Conservation (phyloP, 2,113 vertebrate species). For the Lathamus discolor region DNA sequence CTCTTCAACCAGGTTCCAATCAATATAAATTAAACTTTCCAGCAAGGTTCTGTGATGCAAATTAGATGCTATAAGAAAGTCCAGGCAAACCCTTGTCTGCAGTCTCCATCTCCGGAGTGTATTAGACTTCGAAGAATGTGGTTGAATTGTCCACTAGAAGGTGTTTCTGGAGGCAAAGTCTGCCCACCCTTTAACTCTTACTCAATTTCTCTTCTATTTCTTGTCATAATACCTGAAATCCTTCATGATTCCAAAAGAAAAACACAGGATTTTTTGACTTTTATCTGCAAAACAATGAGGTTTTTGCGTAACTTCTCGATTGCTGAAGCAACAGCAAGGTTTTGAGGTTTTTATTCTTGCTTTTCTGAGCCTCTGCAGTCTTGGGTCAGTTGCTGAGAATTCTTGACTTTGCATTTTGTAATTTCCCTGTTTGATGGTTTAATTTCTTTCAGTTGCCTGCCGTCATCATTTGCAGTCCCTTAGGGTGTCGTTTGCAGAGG, state of each 20-base stretch:
- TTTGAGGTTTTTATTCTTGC: conserved; percentile 1
- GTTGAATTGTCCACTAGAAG: background rate
- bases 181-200: background rate
- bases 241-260: background rate
- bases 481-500: background rate
- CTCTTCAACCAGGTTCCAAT: background rate
- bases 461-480: background rate
- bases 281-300: background rate
- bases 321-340: background rate
- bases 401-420: background rate
- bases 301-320: background rate
- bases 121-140: background rate
- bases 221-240: background rate
- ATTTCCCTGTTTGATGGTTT: background rate
- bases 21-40: background rate
- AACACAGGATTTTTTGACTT: background rate
- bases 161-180: background rate
- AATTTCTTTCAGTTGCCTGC: background rate
- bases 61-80: background rate
- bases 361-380: background rate
- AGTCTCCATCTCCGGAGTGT: background rate
- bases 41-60: background rate
- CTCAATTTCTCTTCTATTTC: background rate
- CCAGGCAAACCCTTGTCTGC: background rate
- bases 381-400: conserved; percentile 1